Conservation (phyloP, 2,797 vertebrate species). For the Neoniphon sammara region DNA sequence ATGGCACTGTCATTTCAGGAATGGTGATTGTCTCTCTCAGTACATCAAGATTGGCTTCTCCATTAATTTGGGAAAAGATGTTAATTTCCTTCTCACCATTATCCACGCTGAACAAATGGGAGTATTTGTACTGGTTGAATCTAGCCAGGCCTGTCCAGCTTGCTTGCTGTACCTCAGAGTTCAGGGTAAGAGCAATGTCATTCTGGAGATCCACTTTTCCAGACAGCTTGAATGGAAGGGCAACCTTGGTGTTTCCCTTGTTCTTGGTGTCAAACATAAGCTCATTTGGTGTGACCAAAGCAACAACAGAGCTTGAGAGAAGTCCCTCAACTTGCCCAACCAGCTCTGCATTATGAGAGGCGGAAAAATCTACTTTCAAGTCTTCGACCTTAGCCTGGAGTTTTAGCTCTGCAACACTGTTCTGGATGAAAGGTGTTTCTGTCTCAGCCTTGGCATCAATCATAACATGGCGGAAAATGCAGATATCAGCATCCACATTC, state of each 20-base stretch:
- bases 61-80: conserved; percentile 82
- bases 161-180: conserved; percentile 83
- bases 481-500: conserved; percentile 81
- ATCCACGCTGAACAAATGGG: conserved; percentile 84
- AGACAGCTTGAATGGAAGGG: conserved; percentile 86
- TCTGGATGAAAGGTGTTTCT: conserved; percentile 85
- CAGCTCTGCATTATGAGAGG: conserved; percentile 84
- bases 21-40: conserved; percentile 85
- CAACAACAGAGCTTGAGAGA: conserved; percentile 83
- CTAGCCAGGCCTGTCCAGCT: conserved; percentile 86
- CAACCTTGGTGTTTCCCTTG: conserved; percentile 87
- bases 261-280: conserved; percentile 86
- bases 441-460: conserved; percentile 84
- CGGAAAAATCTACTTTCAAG: conserved; percentile 85
- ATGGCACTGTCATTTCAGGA: conserved; percentile 86
- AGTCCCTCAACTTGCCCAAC: conserved; percentile 84
- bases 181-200: conserved; percentile 86
- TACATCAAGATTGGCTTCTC: conserved; percentile 90
- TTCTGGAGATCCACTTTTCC: conserved; percentile 91
- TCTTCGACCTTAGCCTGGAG: conserved; percentile 80
- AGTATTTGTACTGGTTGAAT: conserved; percentile 94
- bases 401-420: conserved; percentile 82
- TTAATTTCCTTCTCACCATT: conserved; percentile 85
- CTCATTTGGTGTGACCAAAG: conserved; percentile 82
- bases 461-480: conserved; percentile 78